Conservation (phyloP, 2,797 vertebrate species). For the Echiichthys vipera region DNA sequence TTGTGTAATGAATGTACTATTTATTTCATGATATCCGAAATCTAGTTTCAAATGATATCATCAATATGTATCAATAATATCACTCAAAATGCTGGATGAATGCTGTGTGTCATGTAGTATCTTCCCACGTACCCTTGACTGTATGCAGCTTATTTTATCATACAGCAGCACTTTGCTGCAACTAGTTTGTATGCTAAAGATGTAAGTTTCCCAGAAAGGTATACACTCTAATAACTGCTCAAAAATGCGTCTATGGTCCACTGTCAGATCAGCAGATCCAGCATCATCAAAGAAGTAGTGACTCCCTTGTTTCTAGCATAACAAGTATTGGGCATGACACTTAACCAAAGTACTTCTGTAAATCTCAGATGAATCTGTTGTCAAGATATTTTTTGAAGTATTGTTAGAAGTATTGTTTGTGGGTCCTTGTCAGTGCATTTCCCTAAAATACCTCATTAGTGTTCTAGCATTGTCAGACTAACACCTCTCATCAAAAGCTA, state of each 20-base stretch:
- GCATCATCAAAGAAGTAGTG: constrained; percentile 25
- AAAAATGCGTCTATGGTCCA: constrained; percentile 2
- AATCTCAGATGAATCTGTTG: constrained; percentile 19
- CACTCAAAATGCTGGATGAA: not conserved
- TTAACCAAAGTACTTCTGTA: constrained; percentile 29
- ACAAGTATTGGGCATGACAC: constrained; percentile 24
- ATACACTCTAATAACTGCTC: not conserved
- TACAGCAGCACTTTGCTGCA: not conserved
- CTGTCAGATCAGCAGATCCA: constrained; percentile 13
- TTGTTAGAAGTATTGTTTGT: constrained; percentile 29
- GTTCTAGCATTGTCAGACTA: not conserved
- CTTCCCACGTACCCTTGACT: not conserved
- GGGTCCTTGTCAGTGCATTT: constrained; percentile 1
- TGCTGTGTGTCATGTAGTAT: not conserved
- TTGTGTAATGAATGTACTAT: too few relatives aligned
- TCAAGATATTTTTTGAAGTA: constrained; percentile 20
- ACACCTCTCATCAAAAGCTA: not conserved
- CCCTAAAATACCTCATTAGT: not conserved
- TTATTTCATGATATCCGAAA: too few relatives aligned
- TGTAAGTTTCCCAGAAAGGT: not conserved
- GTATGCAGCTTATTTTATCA: not conserved
- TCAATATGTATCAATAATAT: not conserved
- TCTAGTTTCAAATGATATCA: not conserved
- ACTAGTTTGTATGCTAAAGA: not conserved
- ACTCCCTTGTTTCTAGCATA: constrained; percentile 26